Conservation (phyloP, 35 echinoderm and acorn worm genomes). For the Apostichopus parvimensis region DNA sequence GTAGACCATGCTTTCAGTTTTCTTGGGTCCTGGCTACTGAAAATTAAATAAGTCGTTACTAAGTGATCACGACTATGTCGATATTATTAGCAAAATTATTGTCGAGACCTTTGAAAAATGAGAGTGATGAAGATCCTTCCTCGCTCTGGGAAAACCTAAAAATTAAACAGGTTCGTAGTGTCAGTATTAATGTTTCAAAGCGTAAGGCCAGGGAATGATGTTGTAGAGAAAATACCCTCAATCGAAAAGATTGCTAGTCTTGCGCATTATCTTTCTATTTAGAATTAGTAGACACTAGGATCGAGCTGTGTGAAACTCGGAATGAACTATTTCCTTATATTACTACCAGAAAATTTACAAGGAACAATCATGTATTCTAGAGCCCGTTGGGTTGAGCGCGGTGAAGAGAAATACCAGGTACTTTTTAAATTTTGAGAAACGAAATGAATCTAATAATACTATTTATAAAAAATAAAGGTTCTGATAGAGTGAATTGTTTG, state of each 20-base stretch:
- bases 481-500: background rate
- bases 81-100: slow-evolving; percentile 7
- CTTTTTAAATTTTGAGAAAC: slow-evolving; percentile 18
- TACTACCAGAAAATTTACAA: slow-evolving; percentile 6
- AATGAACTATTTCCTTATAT: background rate
- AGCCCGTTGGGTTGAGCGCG: slow-evolving; percentile 5
- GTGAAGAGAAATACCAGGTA: slow-evolving; percentile 10
- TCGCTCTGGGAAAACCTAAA: background rate
- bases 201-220: background rate
- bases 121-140: background rate
- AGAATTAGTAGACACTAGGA: background rate
- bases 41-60: slow-evolving; percentile 5
- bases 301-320: background rate
- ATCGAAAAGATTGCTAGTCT: background rate
- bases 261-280: background rate
- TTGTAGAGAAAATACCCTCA: background rate
- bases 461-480: background rate
- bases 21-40: background rate
- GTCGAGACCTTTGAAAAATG: background rate
- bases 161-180: background rate
- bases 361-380: background rate
- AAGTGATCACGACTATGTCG: background rate
- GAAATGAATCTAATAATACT: background rate
- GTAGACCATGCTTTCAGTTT: background rate
- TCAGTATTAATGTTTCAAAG: background rate